Evolutionary conservation across 2,888 invertebrate genomes (phyloP).

Genomic region (Synanthedon tipuliformis): DNA sequence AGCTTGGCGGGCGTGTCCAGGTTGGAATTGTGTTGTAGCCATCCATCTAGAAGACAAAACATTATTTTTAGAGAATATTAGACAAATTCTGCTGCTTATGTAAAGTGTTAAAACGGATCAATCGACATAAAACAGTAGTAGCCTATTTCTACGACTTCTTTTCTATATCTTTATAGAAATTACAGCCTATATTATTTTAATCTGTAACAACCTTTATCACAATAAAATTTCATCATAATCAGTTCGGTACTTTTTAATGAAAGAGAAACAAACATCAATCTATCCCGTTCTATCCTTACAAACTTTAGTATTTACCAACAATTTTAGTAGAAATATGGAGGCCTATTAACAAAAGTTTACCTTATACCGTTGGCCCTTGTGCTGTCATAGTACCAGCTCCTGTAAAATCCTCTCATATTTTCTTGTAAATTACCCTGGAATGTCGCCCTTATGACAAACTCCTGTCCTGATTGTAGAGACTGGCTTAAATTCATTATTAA

Average conservation of each 20-base stretch:
- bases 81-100: background rate
- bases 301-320: too few species aligned
- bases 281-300: too few species aligned
- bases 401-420: conserved; percentile 82
- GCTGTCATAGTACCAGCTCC: conserved; percentile 77
- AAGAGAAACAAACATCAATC: too few species aligned
- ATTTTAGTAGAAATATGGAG: too few species aligned
- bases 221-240: too few species aligned
- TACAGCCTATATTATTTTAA: too few species aligned
- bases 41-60: conserved; percentile 71
- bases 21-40: conserved; percentile 84
- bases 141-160: too few species aligned
- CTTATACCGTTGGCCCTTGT: conserved; percentile 55
- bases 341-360: conserved; percentile 13
- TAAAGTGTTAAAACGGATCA: background rate
- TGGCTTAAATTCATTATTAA: conserved; percentile 26
- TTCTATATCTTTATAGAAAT: too few species aligned
- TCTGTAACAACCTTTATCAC: too few species aligned
- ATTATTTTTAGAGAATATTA: background rate
- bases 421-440: conserved; percentile 78
- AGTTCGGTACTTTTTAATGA: too few species aligned
- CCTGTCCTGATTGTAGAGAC: conserved; percentile 13
- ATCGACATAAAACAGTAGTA: too few species aligned
- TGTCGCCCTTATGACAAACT: conserved; percentile 73
- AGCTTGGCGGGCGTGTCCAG: conserved; percentile 81